Conservation (phyloP, 2,888 invertebrate species). For the Lutraria lutraria region DNA sequence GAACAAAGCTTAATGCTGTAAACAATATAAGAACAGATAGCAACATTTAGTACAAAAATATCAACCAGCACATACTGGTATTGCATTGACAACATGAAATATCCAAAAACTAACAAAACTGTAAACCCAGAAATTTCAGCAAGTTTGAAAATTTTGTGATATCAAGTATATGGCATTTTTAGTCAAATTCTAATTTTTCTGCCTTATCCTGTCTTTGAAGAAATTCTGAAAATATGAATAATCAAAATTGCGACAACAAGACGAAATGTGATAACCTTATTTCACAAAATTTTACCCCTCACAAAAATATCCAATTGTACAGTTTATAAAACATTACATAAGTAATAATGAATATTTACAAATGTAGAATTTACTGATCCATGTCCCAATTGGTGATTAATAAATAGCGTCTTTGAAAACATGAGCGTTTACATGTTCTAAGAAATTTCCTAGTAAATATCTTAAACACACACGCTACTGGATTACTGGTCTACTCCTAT, state of each 20-base stretch:
- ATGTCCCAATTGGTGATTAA: neutral
- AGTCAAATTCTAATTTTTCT: too few species aligned
- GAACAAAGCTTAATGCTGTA: neutral
- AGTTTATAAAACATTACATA: neutral
- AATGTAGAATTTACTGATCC: neutral
- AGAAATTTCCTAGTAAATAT: neutral
- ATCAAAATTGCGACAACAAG: too few species aligned
- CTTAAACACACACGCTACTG: neutral
- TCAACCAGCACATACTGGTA: neutral
- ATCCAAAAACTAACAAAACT: neutral
- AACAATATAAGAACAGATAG: neutral
- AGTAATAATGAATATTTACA: neutral
- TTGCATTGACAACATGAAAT: constrained; percentile 24
- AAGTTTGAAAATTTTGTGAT: too few species aligned
- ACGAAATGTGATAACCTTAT: too few species aligned
- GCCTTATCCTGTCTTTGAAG: too few species aligned
- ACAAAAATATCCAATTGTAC: too few species aligned
- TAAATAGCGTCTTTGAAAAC: neutral
- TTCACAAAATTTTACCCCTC: too few species aligned
- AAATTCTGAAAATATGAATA: too few species aligned
- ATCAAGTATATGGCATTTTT: too few species aligned
- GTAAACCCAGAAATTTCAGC: too few species aligned
- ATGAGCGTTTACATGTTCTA: neutral
- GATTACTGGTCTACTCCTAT: neutral
- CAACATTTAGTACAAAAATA: constrained; percentile 18